Evolutionary conservation across 2,113 vertebrate species (phyloP).

Genomic region (Lophochroa leadbeateri): DNA sequence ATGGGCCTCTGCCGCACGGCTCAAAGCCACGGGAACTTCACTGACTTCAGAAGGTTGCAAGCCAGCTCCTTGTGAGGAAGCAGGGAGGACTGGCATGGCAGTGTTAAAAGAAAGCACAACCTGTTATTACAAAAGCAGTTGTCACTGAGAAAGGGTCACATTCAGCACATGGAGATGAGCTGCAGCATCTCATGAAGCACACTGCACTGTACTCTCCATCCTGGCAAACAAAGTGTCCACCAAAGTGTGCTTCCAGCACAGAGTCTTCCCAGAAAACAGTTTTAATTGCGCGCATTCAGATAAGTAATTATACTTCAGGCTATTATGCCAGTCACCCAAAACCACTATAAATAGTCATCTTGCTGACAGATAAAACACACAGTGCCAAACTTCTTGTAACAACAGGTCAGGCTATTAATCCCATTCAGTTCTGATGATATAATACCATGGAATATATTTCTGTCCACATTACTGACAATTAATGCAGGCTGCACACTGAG

Average conservation of each 20-base stretch:
- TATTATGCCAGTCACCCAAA: conserved; percentile 26
- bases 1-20: rapidly evolving
- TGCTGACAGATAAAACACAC: conserved; percentile 16
- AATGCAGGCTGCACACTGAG: conserved; percentile 44
- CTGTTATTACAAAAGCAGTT: not conserved
- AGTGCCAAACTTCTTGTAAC: conserved; percentile 47
- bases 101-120: not conserved
- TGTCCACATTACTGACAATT: conserved; percentile 55
- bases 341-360: conserved; percentile 49
- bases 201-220: not conserved
- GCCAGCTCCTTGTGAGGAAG: not conserved
- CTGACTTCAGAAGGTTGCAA: not conserved
- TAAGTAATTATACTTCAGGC: conserved; percentile 28
- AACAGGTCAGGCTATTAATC: conserved; percentile 56
- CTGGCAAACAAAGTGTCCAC: not conserved
- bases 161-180: not conserved
- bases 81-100: not conserved
- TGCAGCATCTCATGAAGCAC: rapidly evolving
- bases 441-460: conserved; percentile 57
- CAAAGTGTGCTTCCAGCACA: not conserved
- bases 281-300: conserved; percentile 50
- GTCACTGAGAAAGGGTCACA: not conserved
- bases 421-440: conserved; percentile 45
- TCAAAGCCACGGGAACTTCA: not conserved
- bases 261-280: conserved; percentile 13